phyloP scores from a whole-genome alignment of 2,888 invertebrate genomes.

The Epsilonema sp. region DNA sequence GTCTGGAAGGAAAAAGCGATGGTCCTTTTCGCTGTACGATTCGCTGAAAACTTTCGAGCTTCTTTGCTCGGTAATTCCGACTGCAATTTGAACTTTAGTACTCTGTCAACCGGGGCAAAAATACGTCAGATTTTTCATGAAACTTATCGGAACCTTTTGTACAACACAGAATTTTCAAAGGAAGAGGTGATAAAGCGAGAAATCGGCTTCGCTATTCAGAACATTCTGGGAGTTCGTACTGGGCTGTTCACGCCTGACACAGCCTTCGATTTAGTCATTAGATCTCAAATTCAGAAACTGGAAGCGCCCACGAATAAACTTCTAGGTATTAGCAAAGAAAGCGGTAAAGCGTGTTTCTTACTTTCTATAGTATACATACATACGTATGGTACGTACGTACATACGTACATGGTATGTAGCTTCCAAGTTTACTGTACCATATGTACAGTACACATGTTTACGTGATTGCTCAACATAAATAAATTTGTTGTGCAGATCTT shows the following conservation, averaged over 20 bases:
- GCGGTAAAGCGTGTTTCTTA: no score
- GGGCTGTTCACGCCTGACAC: constrained; percentile 34
- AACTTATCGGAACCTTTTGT: background rate
- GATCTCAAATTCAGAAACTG: constrained; percentile 30
- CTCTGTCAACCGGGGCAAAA: background rate
- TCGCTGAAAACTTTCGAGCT: background rate
- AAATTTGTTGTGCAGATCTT: no score
- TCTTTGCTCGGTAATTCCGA: no score
- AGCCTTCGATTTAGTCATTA: constrained; percentile 33
- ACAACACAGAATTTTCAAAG: constrained; percentile 1
- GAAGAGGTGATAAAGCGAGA: constrained; percentile 1
- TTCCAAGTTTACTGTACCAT: no score
- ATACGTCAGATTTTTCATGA: background rate
- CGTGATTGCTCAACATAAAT: no score
- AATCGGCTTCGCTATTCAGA: constrained; percentile 29
- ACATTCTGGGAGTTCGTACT: constrained; percentile 33
- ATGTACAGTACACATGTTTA: no score
- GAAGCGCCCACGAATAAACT: constrained; percentile 18
- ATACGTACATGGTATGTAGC: no score
- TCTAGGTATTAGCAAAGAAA: no score
- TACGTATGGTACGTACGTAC: no score
- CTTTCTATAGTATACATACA: no score
- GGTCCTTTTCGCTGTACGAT: constrained; percentile 22
- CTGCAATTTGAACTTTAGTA: background rate
- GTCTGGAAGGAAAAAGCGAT: constrained; percentile 32